A percentile compares a stretch with the other conserved stretches of the same genome.
Evolutionary conservation across 2,113 vertebrate species (phyloP).

Genomic region (Anas platyrhynchos): DNA sequence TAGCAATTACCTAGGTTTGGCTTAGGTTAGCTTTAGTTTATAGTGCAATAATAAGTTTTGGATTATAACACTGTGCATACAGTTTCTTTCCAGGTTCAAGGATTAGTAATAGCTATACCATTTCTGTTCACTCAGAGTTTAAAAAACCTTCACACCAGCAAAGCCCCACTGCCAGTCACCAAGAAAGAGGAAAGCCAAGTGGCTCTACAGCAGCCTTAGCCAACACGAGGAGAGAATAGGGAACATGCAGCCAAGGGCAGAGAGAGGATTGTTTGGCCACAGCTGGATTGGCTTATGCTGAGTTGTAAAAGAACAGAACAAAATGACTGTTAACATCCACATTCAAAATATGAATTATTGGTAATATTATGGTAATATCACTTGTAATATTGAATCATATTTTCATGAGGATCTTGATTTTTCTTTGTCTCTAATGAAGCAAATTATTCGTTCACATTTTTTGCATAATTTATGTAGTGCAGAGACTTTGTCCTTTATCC

Average conservation of each 20-base stretch:
- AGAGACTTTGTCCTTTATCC: not conserved
- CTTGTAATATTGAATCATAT: not conserved
- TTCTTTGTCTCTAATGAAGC: not conserved
- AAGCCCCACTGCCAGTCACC: not conserved
- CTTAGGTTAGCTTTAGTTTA: not conserved
- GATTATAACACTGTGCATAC: not conserved
- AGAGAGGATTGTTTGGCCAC: not conserved
- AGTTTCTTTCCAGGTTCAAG: not conserved
- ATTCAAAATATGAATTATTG: not conserved
- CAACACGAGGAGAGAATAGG: not conserved
- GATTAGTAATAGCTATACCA: not conserved
- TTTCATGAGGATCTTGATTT: not conserved
- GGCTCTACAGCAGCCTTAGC: not conserved
- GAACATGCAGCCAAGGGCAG: not conserved
- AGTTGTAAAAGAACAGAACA: not conserved
- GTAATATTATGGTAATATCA: not conserved
- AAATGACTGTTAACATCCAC: not conserved
- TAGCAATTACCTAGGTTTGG: not conserved
- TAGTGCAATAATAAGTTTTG: not conserved
- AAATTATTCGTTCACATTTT: not conserved
- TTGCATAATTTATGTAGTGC: not conserved
- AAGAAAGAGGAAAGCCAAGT: not conserved
- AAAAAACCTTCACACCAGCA: not conserved
- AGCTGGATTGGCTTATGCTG: not conserved
- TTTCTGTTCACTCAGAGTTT: not conserved